phyloP scores from a whole-genome alignment of 2,888 invertebrate species.

The Mythimna pallens region DNA sequence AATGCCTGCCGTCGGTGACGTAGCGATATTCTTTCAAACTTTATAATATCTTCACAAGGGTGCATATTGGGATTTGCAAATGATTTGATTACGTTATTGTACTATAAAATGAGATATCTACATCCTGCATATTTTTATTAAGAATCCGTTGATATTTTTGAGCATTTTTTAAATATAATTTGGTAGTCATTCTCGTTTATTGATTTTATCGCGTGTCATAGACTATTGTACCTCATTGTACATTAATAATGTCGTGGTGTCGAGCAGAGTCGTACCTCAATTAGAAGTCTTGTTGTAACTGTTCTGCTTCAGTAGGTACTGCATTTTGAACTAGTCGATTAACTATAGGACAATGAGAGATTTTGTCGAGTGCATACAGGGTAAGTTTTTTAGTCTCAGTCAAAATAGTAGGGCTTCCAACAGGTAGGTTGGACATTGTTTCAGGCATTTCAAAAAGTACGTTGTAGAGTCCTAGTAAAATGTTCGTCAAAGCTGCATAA shows the following conservation, averaged over 20 bases:
- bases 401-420: too few species aligned
- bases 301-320: background rate
- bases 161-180: slow-evolving; percentile 18
- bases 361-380: too few species aligned
- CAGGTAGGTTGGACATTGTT: too few species aligned
- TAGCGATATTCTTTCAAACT: slow-evolving; percentile 82
- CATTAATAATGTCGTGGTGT: slow-evolving; percentile 1
- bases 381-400: too few species aligned
- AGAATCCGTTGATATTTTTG: slow-evolving; percentile 22
- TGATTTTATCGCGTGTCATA: slow-evolving; percentile 14
- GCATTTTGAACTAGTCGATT: too few species aligned
- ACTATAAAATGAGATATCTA: slow-evolving; percentile 56
- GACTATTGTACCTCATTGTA: background rate
- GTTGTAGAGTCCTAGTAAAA: too few species aligned
- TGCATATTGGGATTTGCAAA: slow-evolving; percentile 69
- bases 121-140: slow-evolving; percentile 45
- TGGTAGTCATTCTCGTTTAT: slow-evolving; percentile 40
- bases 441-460: too few species aligned
- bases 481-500: too few species aligned
- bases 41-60: slow-evolving; percentile 66
- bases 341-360: too few species aligned
- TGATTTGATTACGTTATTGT: slow-evolving; percentile 85
- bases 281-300: background rate
- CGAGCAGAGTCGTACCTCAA: background rate
- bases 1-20: slow-evolving; percentile 79